These are phyloP conservation scores for Cephus spinipes DNA, from an alignment of 2,888 invertebrate genomes.

Conservation along the genomic window DNA sequence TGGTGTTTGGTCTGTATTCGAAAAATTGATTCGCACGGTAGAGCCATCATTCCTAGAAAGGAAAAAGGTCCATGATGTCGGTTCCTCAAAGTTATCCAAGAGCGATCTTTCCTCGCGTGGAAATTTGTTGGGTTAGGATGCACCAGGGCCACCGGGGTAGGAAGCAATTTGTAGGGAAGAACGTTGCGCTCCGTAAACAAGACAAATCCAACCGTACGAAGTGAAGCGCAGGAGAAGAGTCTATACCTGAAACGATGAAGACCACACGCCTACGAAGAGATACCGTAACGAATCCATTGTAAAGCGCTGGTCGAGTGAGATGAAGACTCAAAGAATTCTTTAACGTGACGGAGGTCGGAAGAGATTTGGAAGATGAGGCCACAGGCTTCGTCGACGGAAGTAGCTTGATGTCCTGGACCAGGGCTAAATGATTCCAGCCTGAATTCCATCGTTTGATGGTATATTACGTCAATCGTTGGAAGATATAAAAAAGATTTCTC, in stretches of 20 bases:
- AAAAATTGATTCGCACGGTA: not conserved
- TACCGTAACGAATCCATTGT: constrained; percentile 21
- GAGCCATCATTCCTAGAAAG: not conserved
- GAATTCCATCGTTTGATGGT: not conserved
- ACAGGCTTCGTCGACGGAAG: not conserved
- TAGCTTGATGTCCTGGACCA: not conserved
- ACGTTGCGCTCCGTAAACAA: constrained; percentile 14
- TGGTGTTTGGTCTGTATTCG: not conserved
- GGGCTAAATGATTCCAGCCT: not conserved
- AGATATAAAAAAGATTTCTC: not conserved
- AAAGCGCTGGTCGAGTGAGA: constrained; percentile 4
- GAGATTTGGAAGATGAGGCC: not conserved
- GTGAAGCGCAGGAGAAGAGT: not conserved
- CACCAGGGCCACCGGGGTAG: constrained; percentile 14
- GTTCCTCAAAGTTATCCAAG: not conserved
- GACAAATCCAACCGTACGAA: not conserved
- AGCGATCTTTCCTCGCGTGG: constrained; percentile 6
- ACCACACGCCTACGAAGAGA: constrained; percentile 13
- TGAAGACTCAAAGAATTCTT: not conserved
- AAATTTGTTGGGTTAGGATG: constrained; percentile 14
- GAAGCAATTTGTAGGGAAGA: constrained; percentile 17
- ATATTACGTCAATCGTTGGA: not conserved
- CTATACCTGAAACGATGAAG: constrained; percentile 5
- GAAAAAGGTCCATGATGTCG: not conserved
- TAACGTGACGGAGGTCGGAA: not conserved